Evolutionary conservation across 2,888 invertebrate species (phyloP).

Genomic region (Ganaspis brasiliensis): DNA sequence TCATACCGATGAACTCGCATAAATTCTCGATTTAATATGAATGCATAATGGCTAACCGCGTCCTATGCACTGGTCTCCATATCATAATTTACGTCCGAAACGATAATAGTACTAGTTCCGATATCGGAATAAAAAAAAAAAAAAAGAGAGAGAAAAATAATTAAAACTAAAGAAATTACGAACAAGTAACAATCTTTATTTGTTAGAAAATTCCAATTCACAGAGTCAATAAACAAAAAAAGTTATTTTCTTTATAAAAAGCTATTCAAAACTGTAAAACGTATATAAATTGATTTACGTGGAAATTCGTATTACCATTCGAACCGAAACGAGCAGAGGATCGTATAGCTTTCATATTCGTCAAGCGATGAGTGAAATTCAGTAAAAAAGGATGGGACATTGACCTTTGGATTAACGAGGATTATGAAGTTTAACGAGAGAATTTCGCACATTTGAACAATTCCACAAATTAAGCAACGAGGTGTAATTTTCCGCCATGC

Average conservation of each 20-base stretch:
- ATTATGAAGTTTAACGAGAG: constrained; percentile 50
- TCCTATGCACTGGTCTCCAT: constrained; percentile 40
- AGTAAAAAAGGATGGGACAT: constrained; percentile 64
- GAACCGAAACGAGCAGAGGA: constrained; percentile 9
- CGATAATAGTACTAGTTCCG: constrained; percentile 50
- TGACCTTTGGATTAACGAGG: constrained; percentile 46
- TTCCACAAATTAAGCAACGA: constrained; percentile 50
- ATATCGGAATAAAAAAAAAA: constrained; percentile 15
- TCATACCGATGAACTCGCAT: constrained; percentile 59
- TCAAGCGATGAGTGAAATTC: constrained; percentile 68
- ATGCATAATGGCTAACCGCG: constrained; percentile 57
- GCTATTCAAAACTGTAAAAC: background rate
- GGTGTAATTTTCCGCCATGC: constrained; percentile 46
- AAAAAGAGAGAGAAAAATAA: background rate
- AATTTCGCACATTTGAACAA: constrained; percentile 50
- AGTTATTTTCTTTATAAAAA: too few relatives aligned
- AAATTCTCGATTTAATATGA: constrained; percentile 65
- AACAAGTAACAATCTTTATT: too few relatives aligned
- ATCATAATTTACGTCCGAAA: constrained; percentile 47
- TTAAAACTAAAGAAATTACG: background rate
- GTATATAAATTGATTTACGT: background rate
- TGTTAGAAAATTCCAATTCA: too few relatives aligned
- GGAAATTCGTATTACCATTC: background rate
- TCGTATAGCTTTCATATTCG: constrained; percentile 27
- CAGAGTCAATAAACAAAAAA: too few relatives aligned